A percentile compares a stretch with the other conserved stretches of the same genome.
Conservation (phyloP, 2,797 vertebrate genomes). For the Urophycis tenuis region DNA sequence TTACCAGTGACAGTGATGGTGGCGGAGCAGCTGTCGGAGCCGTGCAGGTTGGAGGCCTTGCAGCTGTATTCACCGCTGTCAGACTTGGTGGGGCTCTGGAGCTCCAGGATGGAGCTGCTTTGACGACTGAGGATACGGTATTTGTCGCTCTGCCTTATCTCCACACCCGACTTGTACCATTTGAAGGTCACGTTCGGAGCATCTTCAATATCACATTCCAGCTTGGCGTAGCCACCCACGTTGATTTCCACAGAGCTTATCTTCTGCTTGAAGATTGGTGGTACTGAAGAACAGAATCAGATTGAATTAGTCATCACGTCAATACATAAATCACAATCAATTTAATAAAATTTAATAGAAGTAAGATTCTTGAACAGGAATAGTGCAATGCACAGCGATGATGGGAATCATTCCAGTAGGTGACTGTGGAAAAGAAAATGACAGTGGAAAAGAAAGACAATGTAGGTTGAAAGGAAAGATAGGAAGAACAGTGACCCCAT, state of each 20-base stretch:
- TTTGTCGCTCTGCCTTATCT: constrained; percentile 88
- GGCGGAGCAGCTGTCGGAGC: constrained; percentile 84
- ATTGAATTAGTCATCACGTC: constrained; percentile 3
- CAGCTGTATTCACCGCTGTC: constrained; percentile 90
- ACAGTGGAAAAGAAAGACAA: constrained; percentile 59
- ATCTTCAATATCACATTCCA: constrained; percentile 87
- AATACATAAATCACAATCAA: not conserved
- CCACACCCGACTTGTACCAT: constrained; percentile 88
- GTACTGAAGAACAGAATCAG: constrained; percentile 71
- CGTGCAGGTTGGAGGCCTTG: constrained; percentile 88
- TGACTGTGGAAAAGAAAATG: constrained; percentile 71
- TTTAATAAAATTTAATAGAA: constrained; percentile 40
- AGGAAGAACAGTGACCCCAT: constrained; percentile 54
- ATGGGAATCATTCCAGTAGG: constrained; percentile 55
- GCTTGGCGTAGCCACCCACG: constrained; percentile 80
- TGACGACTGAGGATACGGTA: constrained; percentile 77
- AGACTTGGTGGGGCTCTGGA: constrained; percentile 78
- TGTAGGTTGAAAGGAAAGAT: constrained; percentile 46
- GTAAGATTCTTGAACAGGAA: constrained; percentile 37
- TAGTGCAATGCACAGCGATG: constrained; percentile 51
- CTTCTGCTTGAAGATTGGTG: constrained; percentile 84
- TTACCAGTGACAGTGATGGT: constrained; percentile 88
- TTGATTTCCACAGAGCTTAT: constrained; percentile 83
- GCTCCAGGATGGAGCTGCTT: constrained; percentile 80
- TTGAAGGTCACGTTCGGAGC: constrained; percentile 86